phyloP scores from a whole-genome alignment of 1,140 invertebrate species.

The Temnothorax curvispinosus region DNA sequence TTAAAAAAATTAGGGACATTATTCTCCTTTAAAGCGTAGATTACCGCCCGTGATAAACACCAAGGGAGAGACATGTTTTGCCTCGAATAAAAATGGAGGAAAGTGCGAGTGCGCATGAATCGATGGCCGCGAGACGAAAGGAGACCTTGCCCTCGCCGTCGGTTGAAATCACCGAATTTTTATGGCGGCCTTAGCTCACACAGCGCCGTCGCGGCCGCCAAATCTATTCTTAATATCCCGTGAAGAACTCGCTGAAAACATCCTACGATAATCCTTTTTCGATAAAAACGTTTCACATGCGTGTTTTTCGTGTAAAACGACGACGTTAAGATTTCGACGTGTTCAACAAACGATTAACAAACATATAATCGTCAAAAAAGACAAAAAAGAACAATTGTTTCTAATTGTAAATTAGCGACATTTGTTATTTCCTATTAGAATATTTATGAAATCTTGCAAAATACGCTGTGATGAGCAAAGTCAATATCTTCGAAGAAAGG shows the following conservation, averaged over 20 bases:
- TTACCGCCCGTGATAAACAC: constrained; percentile 4
- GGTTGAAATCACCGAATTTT: constrained; percentile 80
- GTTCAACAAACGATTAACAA: not conserved
- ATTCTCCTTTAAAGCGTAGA: constrained; percentile 16
- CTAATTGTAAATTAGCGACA: not conserved
- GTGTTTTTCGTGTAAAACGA: not conserved
- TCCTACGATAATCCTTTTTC: not conserved
- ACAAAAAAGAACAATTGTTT: not conserved
- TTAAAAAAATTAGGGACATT: not conserved
- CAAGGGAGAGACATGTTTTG: constrained; percentile 39
- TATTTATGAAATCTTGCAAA: not conserved
- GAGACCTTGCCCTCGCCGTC: constrained; percentile 64
- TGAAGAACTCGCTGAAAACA: not conserved
- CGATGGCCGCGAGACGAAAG: constrained; percentile 33
- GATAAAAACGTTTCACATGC: not conserved
- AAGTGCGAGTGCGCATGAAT: constrained; percentile 54
- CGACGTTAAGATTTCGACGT: not conserved
- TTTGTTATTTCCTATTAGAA: constrained; percentile 4
- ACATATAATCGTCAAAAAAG: not conserved
- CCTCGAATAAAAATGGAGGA: constrained; percentile 59
- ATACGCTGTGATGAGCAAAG: not conserved
- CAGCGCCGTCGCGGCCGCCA: not conserved
- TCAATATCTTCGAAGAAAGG: not conserved
- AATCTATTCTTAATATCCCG: not conserved
- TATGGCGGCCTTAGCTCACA: constrained; percentile 52